Percentiles rank a stretch among this genome's conserved stretches.
Conservation (phyloP, 2,888 invertebrate species). For the Timema cristinae region DNA sequence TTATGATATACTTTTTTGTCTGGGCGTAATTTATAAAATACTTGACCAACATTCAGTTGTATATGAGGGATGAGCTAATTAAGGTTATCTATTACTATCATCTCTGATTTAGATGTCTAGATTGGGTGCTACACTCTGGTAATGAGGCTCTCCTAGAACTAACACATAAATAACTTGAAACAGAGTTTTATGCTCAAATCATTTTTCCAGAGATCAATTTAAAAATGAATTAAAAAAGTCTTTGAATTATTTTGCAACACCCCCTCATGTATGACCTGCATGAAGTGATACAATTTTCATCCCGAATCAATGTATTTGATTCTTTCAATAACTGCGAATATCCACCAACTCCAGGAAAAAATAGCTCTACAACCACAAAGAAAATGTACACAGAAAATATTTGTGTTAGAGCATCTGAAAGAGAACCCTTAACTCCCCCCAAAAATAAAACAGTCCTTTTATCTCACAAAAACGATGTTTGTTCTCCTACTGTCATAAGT, state of each 20-base stretch:
- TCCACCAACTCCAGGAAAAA: not conserved
- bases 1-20: too few relatives aligned
- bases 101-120: not conserved
- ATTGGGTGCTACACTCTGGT: not conserved
- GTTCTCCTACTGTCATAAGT: not conserved
- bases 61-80: too few relatives aligned
- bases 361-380: too few relatives aligned
- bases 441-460: not conserved
- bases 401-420: too few relatives aligned
- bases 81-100: too few relatives aligned
- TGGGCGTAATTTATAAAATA: too few relatives aligned
- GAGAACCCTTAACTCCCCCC: not conserved
- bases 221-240: conserved; percentile 6
- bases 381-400: too few relatives aligned
- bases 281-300: not conserved
- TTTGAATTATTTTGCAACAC: not conserved
- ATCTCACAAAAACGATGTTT: not conserved
- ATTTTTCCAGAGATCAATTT: not conserved
- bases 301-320: too few relatives aligned
- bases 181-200: not conserved
- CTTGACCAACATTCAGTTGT: too few relatives aligned
- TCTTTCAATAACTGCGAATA: not conserved
- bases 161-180: not conserved
- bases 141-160: not conserved
- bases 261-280: not conserved